Evolutionary conservation across 2,113 vertebrate genomes (phyloP).

Genomic region (Rhinolophus sinicus): DNA sequence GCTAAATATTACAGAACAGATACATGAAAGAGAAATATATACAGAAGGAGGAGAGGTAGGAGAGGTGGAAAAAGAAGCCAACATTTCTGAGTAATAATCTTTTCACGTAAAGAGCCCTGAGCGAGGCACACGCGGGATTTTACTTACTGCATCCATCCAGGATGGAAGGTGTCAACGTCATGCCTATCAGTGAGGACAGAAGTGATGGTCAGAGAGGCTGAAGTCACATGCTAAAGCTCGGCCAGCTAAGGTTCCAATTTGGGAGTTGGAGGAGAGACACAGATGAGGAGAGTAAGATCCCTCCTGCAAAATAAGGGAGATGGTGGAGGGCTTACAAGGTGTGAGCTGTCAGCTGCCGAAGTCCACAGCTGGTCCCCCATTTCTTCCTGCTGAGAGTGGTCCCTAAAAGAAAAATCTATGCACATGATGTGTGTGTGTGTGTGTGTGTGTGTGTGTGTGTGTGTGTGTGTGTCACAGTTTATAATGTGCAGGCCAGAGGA

Average conservation of each 20-base stretch:
- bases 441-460: not conserved
- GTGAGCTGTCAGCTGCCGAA: rapidly evolving
- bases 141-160: too few species aligned
- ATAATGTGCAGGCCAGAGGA: not conserved
- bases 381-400: rapidly evolving
- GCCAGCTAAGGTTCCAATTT: rapidly evolving
- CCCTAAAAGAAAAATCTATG: rapidly evolving
- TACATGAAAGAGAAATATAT: rapidly evolving
- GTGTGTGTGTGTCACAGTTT: not conserved
- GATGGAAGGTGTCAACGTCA: rapidly evolving
- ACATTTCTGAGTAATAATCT: rapidly evolving
- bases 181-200: not conserved
- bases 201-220: not conserved
- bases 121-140: rapidly evolving
- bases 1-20: not conserved
- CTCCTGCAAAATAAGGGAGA: not conserved
- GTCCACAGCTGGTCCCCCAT: rapidly evolving
- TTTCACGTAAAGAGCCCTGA: not conserved
- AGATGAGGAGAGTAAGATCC: rapidly evolving
- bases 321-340: rapidly evolving
- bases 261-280: not conserved
- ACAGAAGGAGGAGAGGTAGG: too few species aligned
- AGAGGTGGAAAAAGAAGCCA: too few species aligned
- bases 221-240: not conserved
- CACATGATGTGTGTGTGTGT: not conserved